A percentile compares a stretch with the other conserved stretches of the same genome.
phyloP scores from a whole-genome alignment of 2,113 vertebrate species.

The Helogale parvula region DNA sequence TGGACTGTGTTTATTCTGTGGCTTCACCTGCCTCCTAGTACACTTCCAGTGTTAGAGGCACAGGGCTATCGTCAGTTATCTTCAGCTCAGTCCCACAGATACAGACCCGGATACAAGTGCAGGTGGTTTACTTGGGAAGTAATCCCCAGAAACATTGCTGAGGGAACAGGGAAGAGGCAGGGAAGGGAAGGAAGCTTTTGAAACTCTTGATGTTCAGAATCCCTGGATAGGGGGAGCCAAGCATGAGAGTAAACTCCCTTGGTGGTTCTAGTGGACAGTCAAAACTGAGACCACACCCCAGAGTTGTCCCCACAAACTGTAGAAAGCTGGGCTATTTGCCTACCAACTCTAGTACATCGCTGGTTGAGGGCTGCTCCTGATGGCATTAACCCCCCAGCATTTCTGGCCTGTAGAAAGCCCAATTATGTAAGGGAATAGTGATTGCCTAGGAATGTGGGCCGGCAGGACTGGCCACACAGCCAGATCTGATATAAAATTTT shows the following conservation, averaged over 20 bases:
- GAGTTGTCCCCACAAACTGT: not conserved
- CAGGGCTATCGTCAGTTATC: not conserved
- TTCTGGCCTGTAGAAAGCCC: not conserved
- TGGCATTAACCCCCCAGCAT: not conserved
- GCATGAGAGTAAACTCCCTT: not conserved
- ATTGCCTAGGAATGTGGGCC: not conserved
- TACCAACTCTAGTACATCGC: not conserved
- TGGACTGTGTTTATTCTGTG: not conserved
- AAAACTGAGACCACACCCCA: not conserved
- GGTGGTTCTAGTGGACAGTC: not conserved
- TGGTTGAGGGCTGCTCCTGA: not conserved
- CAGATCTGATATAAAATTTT: not conserved
- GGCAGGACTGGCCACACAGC: not conserved
- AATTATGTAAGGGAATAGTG: not conserved
- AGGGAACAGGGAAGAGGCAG: not conserved
- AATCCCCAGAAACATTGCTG: not conserved
- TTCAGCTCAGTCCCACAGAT: not conserved
- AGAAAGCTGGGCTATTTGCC: not conserved
- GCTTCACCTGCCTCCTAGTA: not conserved
- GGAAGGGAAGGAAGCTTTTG: not conserved
- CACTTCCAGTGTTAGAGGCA: not conserved
- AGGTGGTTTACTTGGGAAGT: not conserved
- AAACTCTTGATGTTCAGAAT: not conserved
- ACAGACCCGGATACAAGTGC: not conserved
- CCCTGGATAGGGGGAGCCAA: not conserved